Evolutionary conservation across 2,797 vertebrate species (phyloP).

Genomic region (Holocentrus rufus): DNA sequence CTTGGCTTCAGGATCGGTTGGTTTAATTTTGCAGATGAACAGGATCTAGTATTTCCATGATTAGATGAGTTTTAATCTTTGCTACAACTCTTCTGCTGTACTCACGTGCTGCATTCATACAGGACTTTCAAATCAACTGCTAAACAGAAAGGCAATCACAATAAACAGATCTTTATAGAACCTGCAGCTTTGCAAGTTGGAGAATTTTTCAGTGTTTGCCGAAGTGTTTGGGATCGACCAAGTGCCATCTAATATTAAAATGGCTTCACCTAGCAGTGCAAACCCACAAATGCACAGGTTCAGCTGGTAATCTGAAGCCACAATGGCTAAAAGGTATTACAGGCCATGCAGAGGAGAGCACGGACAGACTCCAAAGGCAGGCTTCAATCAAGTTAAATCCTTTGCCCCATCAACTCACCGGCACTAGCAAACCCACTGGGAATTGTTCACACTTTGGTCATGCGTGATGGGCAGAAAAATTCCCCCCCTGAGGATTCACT

Average conservation of each 20-base stretch:
- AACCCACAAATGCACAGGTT: slow-evolving; percentile 39
- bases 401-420: slow-evolving; percentile 51
- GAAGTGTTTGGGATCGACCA: slow-evolving; percentile 3
- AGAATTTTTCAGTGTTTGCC: slow-evolving; percentile 1
- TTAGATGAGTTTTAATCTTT: too few relatives aligned
- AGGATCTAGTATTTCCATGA: too few relatives aligned
- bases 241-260: slow-evolving; percentile 3
- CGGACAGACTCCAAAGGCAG: slow-evolving; percentile 47
- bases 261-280: slow-evolving; percentile 11
- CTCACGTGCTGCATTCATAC: background rate
- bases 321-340: slow-evolving; percentile 51
- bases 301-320: slow-evolving; percentile 43
- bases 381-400: slow-evolving; percentile 63
- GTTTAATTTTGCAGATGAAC: too few relatives aligned
- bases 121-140: slow-evolving; percentile 11
- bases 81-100: too few relatives aligned
- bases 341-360: slow-evolving; percentile 36
- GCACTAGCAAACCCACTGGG: slow-evolving; percentile 42
- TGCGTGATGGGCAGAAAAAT: slow-evolving; percentile 41
- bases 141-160: background rate
- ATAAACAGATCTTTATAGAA: background rate
- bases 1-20: too few relatives aligned
- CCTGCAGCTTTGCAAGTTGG: slow-evolving; percentile 9
- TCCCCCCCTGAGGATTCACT: slow-evolving; percentile 18
- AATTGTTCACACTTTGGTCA: slow-evolving; percentile 46